These are phyloP conservation scores for Arremon aurantiirostris DNA, from an alignment of 2,797 vertebrate genomes.

Conservation along the genomic window DNA sequence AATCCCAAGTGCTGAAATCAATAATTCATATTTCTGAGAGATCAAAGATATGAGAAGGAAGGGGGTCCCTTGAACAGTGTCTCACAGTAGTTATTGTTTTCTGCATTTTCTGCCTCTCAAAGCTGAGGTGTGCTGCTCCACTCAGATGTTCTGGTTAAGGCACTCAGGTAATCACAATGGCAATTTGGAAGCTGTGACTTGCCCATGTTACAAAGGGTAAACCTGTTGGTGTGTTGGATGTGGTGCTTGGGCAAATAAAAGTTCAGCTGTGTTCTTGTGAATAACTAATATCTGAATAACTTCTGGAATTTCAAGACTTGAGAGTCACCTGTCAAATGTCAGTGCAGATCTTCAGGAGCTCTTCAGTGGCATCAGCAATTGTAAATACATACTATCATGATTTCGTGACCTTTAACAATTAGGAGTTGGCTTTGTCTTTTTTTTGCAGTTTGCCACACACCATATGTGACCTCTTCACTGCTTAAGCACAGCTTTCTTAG, in stretches of 20 bases:
- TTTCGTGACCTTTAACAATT: not conserved
- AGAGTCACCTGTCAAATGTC: not conserved
- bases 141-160: not conserved
- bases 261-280: not conserved
- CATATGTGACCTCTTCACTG: not conserved
- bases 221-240: not conserved
- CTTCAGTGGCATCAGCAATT: not conserved
- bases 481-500: not conserved
- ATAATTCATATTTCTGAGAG: not conserved
- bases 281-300: not conserved
- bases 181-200: not conserved
- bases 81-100: not conserved
- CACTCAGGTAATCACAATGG: not conserved
- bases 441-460: not conserved
- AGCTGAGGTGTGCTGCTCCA: not conserved
- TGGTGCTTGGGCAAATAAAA: not conserved
- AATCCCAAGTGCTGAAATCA: not conserved
- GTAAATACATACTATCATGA: not conserved
- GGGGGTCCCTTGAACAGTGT: not conserved
- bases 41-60: not conserved
- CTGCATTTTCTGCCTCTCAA: not conserved
- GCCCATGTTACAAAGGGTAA: not conserved
- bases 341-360: not conserved
- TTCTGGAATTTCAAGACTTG: not conserved
- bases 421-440: not conserved